Evolutionary conservation across 2,113 vertebrate genomes (phyloP), one percentile per base, ranked within the genome.

Genomic region (Picathartes gymnocephalus): DNA sequence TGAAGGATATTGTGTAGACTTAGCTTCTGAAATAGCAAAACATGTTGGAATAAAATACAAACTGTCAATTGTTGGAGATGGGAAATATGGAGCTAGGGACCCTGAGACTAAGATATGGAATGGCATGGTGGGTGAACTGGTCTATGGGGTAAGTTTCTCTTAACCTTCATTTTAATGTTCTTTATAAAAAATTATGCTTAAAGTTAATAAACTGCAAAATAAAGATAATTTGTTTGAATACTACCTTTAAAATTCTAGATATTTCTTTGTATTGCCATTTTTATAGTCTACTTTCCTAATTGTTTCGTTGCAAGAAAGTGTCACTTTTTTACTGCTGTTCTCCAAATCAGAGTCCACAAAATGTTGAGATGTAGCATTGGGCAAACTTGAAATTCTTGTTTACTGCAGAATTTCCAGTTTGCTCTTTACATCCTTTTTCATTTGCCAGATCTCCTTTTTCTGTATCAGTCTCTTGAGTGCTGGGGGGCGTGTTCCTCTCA

Each of bases 1-100:
- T 98, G 99, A 99, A 99, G 99, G 99, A 98, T 99, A 99, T 98
- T 99, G 99, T 98, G 99, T 99, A 97, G 99, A 99, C 98, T 99
- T 99, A 98, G 99, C 99, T 98, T 99, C 99, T 98, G 99, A 99
- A 98, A 99, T 99, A 98, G 99, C 99, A 98, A 99, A 99, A 98
- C 99, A 99, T 93, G 99, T 99, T 97, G 99, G 99, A 96, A 99
- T 99, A 98, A 99, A 99, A 98, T 99, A 99, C 98, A 99, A 99
- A 98, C 98, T 99, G 97, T 99, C 99, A 97, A 99, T 99, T 97
- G 99, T 99, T 93, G 99, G 99, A 96, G 99, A 99, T 86, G 99
- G 99, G 87, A 99, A 99, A 98, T 99, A 99, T 60, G 99, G 99
- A 87, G 99, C 99, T 97, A 98, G 99, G 95, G 99, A 99, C 98